Base-by-base conservation (phyloP, 1,140 invertebrate species). In the Drosophila yakuba region DNA sequence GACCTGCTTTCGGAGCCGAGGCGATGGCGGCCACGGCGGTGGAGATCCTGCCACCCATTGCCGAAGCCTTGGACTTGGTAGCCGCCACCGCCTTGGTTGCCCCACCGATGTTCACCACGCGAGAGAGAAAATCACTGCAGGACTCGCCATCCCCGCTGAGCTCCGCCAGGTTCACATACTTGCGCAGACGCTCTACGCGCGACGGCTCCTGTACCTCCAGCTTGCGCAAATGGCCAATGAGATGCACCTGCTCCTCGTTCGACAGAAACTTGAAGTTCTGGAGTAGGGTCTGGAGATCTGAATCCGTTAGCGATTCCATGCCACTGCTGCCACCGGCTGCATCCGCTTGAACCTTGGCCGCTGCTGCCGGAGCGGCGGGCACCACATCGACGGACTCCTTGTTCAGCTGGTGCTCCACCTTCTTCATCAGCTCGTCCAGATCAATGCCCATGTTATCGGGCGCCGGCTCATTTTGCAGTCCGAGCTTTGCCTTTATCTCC, bases 241-340 rank as follows among this genome's bases (percentile, higher is more conserved):
- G 92, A 63, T 95, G 95, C 60, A 96, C 95, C 74, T 97, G 96
- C 83, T 97, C 96, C 54, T 96, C 95, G 3, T 94, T 94, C 0
- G 95, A 95, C 1, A 97, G 89, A 77, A 96, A 95, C 89, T 95
- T 95, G 74, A 97, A 97, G 86, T 96, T 97, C 82, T 96, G 96
- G 35, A 97, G 89, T 1, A 97, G 86, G 0, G 95, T 95, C 74
- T 96, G 95, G 17, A 97, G 86, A 76, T 97, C 96, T 0, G 94
- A 94, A 81, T 97, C 96, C 0, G 95, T 96, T 1, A 97, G 90
- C 17, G 94, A 95, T 58, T 96, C 96, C 94, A 96, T 95, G n/a
- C 92, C 93, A 51, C 38, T 83, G 75, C 51, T 59, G 5, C 61
- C 15, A 1, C 69, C 17, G 17, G 10, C 43, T 8, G 12, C 36